A percentile compares a stretch with the other conserved stretches of the same genome.
These are phyloP conservation scores for Ara ararauna DNA, from an alignment of 2,797 vertebrate species.

Conservation along the genomic window DNA sequence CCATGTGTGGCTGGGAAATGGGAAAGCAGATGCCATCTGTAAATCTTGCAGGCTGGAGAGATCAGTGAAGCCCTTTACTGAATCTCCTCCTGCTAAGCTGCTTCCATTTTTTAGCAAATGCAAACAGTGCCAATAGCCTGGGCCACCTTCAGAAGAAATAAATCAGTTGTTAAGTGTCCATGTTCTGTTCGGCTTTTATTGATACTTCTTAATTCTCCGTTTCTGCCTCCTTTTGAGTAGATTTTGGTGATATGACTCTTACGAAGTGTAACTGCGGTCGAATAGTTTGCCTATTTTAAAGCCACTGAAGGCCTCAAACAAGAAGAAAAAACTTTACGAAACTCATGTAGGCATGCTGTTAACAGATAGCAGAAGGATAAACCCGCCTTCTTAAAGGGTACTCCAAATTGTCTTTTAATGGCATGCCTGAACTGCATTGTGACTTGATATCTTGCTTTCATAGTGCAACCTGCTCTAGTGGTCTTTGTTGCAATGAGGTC, in stretches of 20 bases:
- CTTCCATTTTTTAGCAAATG: neutral
- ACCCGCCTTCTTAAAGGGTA: neutral
- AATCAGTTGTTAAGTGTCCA: neutral
- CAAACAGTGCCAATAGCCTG: neutral
- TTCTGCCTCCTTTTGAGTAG: constrained; percentile 8
- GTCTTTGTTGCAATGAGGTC: constrained; percentile 3
- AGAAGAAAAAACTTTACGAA: constrained; percentile 44
- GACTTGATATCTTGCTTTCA: constrained; percentile 24
- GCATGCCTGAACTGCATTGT: neutral
- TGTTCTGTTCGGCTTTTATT: neutral
- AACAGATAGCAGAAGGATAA: neutral
- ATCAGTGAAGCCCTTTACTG: constrained; percentile 10
- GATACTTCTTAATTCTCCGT: neutral
- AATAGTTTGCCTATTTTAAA: constrained; percentile 18
- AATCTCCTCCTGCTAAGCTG: neutral
- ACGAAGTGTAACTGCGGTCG: neutral
- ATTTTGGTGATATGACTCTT: neutral
- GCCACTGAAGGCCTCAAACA: neutral
- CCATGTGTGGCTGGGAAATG: neutral
- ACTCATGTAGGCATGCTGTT: neutral
- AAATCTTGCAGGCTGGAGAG: neutral
- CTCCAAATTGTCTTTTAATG: neutral
- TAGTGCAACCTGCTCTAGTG: constrained; percentile 16
- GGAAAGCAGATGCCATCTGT: neutral
- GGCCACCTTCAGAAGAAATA: neutral